These are phyloP conservation scores for Malurus leucopterus DNA, from an alignment of 2,797 vertebrate species.

Conservation along the genomic window DNA sequence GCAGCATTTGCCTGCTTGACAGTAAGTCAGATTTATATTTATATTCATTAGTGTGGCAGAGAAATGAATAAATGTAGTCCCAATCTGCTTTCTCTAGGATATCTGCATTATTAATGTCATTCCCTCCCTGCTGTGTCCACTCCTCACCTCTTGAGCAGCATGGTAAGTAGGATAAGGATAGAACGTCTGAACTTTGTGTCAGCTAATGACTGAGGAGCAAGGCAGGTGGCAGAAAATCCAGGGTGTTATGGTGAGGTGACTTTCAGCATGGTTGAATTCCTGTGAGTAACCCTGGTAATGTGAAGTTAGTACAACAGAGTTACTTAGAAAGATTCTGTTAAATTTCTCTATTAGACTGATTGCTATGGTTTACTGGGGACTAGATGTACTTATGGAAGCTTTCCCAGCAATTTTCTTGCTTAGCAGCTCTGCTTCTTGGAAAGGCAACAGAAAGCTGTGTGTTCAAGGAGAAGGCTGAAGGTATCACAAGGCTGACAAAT, in stretches of 20 bases:
- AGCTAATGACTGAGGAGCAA: neutral
- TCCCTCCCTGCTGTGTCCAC: fast-evolving
- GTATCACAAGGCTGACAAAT: neutral
- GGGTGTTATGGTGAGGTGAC: neutral
- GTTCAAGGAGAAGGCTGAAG: neutral
- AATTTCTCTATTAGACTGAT: neutral
- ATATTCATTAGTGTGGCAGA: neutral
- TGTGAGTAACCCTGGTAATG: neutral
- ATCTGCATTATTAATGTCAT: neutral
- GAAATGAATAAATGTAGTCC: neutral
- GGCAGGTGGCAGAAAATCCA: neutral
- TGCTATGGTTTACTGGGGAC: neutral
- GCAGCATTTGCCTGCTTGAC: neutral
- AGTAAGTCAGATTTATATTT: neutral
- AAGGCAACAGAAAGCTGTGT: neutral
- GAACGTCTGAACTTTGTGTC: fast-evolving
- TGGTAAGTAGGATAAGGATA: neutral
- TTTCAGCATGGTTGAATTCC: neutral
- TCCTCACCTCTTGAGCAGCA: neutral
- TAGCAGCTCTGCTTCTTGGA: neutral
- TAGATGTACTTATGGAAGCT: neutral
- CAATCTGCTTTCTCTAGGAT: neutral
- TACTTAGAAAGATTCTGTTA: neutral
- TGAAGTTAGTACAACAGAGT: neutral
- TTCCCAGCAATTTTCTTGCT: neutral